Percentiles rank a stretch among this genome's conserved stretches.
phyloP scores from a whole-genome alignment of 2,113 vertebrate genomes.

The Panthera tigris region DNA sequence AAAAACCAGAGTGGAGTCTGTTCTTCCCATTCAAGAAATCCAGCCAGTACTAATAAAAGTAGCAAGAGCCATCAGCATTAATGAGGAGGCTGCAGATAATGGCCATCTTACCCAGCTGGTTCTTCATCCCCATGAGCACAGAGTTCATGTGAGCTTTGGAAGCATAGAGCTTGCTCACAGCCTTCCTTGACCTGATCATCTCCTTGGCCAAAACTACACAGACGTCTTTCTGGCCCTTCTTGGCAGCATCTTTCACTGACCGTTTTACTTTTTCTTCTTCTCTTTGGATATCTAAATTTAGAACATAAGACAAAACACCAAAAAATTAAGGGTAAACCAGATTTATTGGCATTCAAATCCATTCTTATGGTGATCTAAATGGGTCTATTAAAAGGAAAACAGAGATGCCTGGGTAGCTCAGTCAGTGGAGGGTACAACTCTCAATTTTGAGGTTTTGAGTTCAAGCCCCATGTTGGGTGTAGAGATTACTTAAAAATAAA shows the following conservation, averaged over 20 bases:
- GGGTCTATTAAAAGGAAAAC: background rate
- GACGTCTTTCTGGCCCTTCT: constrained; percentile 95
- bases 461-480: background rate
- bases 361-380: constrained; percentile 5
- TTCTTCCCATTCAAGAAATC: background rate
- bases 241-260: constrained; percentile 97
- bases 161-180: constrained; percentile 93
- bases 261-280: constrained; percentile 98
- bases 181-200: constrained; percentile 93
- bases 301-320: constrained; percentile 24
- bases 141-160: constrained; percentile 99
- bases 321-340: background rate
- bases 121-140: constrained; percentile 97
- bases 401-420: background rate
- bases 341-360: background rate
- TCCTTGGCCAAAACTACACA: constrained; percentile 96
- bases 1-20: background rate
- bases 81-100: accelerated
- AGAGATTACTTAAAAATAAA: background rate
- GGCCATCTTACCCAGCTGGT: constrained; percentile 93
- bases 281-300: constrained; percentile 93
- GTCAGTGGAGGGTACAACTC: background rate
- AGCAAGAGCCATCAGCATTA: background rate
- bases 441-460: background rate
- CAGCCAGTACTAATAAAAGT: background rate